phyloP scores from a whole-genome alignment of 1,140 invertebrate species.

The Caenorhabditis inopinata region DNA sequence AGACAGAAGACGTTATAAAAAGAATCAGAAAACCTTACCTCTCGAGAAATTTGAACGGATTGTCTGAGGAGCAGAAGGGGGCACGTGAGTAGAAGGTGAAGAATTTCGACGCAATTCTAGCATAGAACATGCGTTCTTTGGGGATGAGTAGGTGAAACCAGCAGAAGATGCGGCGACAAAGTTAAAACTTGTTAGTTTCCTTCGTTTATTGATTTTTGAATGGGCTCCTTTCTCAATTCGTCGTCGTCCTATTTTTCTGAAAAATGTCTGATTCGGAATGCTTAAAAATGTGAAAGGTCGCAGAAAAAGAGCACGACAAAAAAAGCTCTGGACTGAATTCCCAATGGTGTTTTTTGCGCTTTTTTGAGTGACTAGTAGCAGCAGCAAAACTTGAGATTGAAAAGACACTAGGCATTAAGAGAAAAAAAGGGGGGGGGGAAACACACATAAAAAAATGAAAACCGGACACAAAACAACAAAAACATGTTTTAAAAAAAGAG shows the following conservation, averaged over 20 bases:
- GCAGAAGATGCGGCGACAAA: too few species aligned
- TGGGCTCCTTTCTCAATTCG: not conserved
- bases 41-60: not conserved
- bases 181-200: too few species aligned
- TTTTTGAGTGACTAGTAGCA: not conserved
- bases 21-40: too few species aligned
- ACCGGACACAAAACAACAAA: too few species aligned
- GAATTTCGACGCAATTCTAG: conserved; percentile 22
- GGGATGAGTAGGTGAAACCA: not conserved
- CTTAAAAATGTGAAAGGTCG: not conserved
- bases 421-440: not conserved
- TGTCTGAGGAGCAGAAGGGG: not conserved
- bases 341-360: not conserved
- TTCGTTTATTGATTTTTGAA: not conserved
- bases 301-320: not conserved
- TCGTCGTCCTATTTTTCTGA: not conserved
- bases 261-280: not conserved
- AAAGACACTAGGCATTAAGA: not conserved
- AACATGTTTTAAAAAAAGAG: not conserved
- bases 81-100: not conserved
- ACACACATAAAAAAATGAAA: not conserved
- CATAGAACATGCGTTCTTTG: conserved; percentile 25
- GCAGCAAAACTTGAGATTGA: not conserved
- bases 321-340: not conserved
- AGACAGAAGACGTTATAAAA: too few species aligned